Evolutionary conservation across 1,140 invertebrate species (phyloP).

Genomic region (Cepaea nemoralis): DNA sequence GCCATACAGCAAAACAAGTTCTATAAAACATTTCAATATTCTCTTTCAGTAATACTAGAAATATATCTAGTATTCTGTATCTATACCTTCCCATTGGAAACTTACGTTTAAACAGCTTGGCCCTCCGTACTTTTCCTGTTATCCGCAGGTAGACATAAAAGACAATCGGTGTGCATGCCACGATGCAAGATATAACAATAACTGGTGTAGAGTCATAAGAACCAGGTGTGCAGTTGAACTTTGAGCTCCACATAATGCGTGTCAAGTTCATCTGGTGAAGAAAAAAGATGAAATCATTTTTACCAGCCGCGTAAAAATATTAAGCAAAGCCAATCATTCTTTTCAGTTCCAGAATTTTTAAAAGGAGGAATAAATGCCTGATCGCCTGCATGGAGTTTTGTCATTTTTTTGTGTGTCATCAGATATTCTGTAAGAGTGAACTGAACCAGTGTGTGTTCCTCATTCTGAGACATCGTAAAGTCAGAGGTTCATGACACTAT

Average conservation of each 20-base stretch:
- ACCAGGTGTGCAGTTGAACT: slow-evolving; percentile 7
- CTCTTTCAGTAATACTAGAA: too few species aligned
- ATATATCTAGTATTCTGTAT: too few species aligned
- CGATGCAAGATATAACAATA: background rate
- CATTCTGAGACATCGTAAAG: too few species aligned
- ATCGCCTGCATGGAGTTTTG: background rate
- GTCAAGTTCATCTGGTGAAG: slow-evolving; percentile 18
- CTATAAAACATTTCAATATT: too few species aligned
- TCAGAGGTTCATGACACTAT: too few species aligned
- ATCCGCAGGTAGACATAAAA: slow-evolving; percentile 5
- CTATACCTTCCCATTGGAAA: too few species aligned
- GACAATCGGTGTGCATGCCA: slow-evolving; percentile 7
- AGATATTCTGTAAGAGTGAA: background rate
- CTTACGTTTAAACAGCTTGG: slow-evolving; percentile 28
- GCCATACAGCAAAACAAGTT: too few species aligned
- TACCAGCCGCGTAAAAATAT: background rate
- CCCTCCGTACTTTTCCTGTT: background rate
- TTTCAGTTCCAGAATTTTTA: too few species aligned
- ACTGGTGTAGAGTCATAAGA: slow-evolving; percentile 1
- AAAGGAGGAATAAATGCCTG: too few species aligned
- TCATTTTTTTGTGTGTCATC: background rate
- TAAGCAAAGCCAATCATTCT: background rate
- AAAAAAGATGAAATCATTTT: slow-evolving; percentile 4
- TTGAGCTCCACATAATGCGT: background rate
- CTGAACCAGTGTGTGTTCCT: background rate